These are phyloP conservation scores for Trachelus troglodyta DNA, from an alignment of 2,888 invertebrate genomes.

Conservation along the genomic window DNA sequence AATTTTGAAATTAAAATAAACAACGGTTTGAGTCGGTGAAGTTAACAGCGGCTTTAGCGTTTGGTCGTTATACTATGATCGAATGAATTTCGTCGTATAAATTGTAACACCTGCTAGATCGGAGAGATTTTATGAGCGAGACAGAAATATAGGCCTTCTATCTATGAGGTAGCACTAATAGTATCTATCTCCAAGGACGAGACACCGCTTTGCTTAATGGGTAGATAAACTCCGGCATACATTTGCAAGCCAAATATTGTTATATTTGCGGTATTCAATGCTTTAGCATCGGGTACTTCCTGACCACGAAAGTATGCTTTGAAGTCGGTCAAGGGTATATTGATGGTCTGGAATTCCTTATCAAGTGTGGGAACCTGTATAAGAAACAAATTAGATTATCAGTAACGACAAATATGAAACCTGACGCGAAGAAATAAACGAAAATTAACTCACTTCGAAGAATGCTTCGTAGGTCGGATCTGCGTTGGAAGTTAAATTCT, in stretches of 20 bases:
- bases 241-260: constrained; percentile 75
- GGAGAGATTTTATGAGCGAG: background rate
- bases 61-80: constrained; percentile 1
- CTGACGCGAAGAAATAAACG: background rate
- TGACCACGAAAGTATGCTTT: constrained; percentile 74
- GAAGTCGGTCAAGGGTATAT: constrained; percentile 71
- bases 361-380: constrained; percentile 57
- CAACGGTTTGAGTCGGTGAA: too few species aligned
- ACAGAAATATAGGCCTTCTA: constrained; percentile 13
- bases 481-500: constrained; percentile 70
- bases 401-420: background rate
- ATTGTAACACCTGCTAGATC: too few species aligned
- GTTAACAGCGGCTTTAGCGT: too few species aligned
- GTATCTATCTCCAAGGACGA: constrained; percentile 75
- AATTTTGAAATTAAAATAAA: too few species aligned
- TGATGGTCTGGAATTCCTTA: constrained; percentile 69
- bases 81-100: background rate
- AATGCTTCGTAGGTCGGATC: constrained; percentile 73
- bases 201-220: constrained; percentile 73
- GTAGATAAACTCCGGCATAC: constrained; percentile 75
- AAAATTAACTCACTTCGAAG: constrained; percentile 52
- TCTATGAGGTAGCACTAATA: constrained; percentile 64
- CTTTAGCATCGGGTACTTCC: constrained; percentile 69
- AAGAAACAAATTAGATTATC: background rate
- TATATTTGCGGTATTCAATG: constrained; percentile 70